Evolutionary conservation across 2,888 invertebrate species (phyloP), one percentile per base, ranked within the genome.

Genomic region (Hesperia comma): DNA sequence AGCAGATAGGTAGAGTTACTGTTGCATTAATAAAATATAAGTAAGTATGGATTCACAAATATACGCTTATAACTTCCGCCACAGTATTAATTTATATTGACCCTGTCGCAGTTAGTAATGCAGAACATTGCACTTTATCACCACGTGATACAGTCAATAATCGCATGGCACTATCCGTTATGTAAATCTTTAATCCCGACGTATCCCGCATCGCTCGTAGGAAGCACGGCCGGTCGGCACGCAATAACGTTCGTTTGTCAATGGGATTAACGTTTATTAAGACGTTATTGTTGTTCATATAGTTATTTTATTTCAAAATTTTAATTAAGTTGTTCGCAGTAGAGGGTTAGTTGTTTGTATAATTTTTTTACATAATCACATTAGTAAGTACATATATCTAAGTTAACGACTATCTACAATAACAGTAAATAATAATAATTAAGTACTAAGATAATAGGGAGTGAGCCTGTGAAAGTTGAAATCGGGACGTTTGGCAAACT

Each of bases 151-250:
- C 72, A 67, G 80, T 70, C 70, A 63, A 81, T 68, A 78, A 74
- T 85, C 57, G 33, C 32, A 19, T 56, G 19, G n/a, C 73, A 70
- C 37, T 73, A 53, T 17, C 61, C 49, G 61, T 46, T 74, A 77
- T 79, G 78, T 79, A 80, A 83, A 85, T 86, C 75, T 73, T 73
- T 70, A 70, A 75, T 75, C 72, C 72, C 68, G 75, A 77, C 79
- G 86, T 80, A 89, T 87, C 86, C 86, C 77, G 74, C 74, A 74
- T 75, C 73, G 73, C 74, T 73, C 70, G 73, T 74, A 74, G 77
- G 69, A 77, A 79, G 84, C 88, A 87, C 87, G 88, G 77, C 76
- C 78, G 74, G 70, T 72, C 74, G 72, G 71, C 70, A 70, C 70
- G 73, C 77, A 75, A 78, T 78, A 78, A 79, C 78, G 78, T 79